Conservation (phyloP, 35 echinoderm and acorn worm species). For the Chiridota heheva region DNA sequence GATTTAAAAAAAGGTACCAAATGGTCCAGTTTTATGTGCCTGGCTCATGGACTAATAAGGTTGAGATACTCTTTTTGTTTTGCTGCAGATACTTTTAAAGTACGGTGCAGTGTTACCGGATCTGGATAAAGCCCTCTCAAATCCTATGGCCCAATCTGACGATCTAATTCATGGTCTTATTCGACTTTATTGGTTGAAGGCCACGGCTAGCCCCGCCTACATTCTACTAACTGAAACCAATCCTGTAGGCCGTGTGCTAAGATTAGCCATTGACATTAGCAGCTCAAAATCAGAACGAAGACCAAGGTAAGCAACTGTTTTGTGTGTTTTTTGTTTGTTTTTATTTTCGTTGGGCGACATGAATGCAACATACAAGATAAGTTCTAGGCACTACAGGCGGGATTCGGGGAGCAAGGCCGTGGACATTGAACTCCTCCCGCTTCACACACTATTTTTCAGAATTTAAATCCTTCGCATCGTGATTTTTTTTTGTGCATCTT, state of each 20-base stretch:
- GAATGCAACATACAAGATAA: not conserved
- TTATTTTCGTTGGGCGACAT: not conserved
- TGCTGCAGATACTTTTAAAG: slow-evolving; percentile 2
- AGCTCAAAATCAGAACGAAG: slow-evolving; percentile 6
- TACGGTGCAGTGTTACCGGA: slow-evolving; percentile 27
- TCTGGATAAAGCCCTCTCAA: slow-evolving; percentile 1
- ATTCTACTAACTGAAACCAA: slow-evolving; percentile 20
- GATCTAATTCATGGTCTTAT: slow-evolving; percentile 7
- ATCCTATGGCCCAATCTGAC: slow-evolving; percentile 2
- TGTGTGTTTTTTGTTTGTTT: not conserved
- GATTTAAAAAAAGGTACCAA: not conserved
- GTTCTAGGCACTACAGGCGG: not conserved
- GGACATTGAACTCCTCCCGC: too few relatives aligned
- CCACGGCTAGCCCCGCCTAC: slow-evolving; percentile 7
- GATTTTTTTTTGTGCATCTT: too few relatives aligned
- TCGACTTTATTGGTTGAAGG: slow-evolving; percentile 17
- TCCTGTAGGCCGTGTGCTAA: slow-evolving; percentile 14
- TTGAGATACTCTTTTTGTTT: not conserved
- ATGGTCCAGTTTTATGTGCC: not conserved
- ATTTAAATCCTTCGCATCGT: too few relatives aligned
- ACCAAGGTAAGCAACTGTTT: slow-evolving; percentile 7
- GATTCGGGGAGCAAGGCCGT: too few relatives aligned
- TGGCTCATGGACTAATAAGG: not conserved
- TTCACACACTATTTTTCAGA: too few relatives aligned
- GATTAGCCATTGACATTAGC: slow-evolving; percentile 7